Base-by-base conservation (phyloP, 2,797 vertebrate species). In the Scyliorhinus canicula region DNA sequence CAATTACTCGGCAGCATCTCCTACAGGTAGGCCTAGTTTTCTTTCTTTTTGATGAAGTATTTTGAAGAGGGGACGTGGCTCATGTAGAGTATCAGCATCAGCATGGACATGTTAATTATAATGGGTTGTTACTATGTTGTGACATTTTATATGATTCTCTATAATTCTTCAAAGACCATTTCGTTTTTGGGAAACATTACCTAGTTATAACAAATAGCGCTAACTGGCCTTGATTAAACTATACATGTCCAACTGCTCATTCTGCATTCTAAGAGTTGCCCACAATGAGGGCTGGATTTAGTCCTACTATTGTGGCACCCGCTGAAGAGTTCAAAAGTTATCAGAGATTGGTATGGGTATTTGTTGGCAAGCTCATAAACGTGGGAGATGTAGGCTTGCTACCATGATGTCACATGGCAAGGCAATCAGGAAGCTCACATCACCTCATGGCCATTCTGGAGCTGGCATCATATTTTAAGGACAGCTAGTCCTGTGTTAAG, bases 21-120 rank as follows among this genome's bases (percentile, higher is more conserved):
- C 97, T 99, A 14, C 98, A 98, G 98, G 99, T 99, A 96, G 47
- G 88, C 44, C 44, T 44, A 91, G 60, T 60, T 63, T 63, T 90
- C 47, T 55, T 86, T 86, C 12, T 35, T 44, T 82, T 82, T 82
- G 19, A 44, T 79, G n/a, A 79, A 55, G 8, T 85, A 28, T 86
- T 28, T 86, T 86, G 50, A 50, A 40, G 74, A 16, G 40, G 16
- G 77, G 84, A 35, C 12, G 31, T 14, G 3, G 50, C 4, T 35
- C 24, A 85, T 50, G 47, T 12, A 12, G 84, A 31, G 40, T 7
- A 44, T 55, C 28, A 86, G 35, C 63, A 52, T 47, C 26, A 47
- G 26, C 50, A 85, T 50, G 31, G 84, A 28, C 28, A 19, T 35
- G 9, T 86, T 55, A 52, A 50, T 50, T 52, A 26, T 14, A 55